Evolutionary conservation across 2,797 vertebrate species (phyloP), one percentile per base, ranked within the genome.

Genomic region (Poliocrania exsul): DNA sequence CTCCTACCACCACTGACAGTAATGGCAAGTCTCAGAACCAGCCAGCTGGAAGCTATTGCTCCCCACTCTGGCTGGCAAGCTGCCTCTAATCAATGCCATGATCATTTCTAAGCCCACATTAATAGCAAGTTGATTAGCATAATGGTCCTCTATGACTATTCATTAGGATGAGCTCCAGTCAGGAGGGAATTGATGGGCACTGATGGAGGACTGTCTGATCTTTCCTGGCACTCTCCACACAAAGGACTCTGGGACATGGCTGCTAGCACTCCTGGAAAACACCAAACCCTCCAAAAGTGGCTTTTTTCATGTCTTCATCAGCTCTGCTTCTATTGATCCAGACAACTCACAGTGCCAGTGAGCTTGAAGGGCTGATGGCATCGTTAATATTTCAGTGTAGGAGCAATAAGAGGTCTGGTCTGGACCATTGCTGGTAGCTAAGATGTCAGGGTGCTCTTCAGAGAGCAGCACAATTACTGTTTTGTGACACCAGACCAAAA

Each of bases 81-180:
- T 66, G 72, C 61, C 24, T 74, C 38, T 75, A 26, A 90, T 93
- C 86, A 91, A 66, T 92, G 62, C 56, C 13, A 4, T 79, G 44
- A 83, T 92, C 14, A 74, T 81, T 95, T 91, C 61, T 77, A 46
- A 93, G 40, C 73, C 57, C 20, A 11, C 66, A 72, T 92, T 95
- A 96, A 95, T 86, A 94, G 89, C 0, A 0, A 80, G 51, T 88
- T 95, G 78, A 95, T 95, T 92, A 92, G 49, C 91, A 69, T 23
- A 16, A 72, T 54, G 50, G 28, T 66, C 53, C n/a, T 84, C 73
- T 42, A 8, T 75, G 92, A 56, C 73, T 83, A 84, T 95, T 95
- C 56, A 95, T 97, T 96, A 96, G 82, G 86, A 74, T 84, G 69
- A 87, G 62, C 58, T 83, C 85, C 94, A 91, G 85, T 46, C 77